phyloP scores from a whole-genome alignment of 2,113 vertebrate genomes.

The Istiophorus platypterus region DNA sequence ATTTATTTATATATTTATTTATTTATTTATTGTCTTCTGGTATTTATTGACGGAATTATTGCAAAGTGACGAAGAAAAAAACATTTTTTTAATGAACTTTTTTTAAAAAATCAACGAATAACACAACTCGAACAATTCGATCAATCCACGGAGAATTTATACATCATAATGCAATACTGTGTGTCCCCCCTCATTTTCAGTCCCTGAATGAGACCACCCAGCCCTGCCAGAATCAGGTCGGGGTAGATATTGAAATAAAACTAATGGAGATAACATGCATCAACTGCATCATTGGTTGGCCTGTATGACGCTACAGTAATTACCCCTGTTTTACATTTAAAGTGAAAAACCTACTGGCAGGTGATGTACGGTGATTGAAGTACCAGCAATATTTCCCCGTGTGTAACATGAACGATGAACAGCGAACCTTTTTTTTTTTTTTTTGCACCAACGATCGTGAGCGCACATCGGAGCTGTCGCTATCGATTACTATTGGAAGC shows the following conservation, averaged over 20 bases:
- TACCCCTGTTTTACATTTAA: slow-evolving; percentile 56
- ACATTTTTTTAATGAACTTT: no score
- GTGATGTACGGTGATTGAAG: slow-evolving; percentile 14
- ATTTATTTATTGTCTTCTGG: no score
- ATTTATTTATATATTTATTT: no score
- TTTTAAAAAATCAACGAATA: slow-evolving; percentile 9
- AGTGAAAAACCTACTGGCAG: slow-evolving; percentile 24
- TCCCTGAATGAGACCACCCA: neutral
- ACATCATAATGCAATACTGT: neutral
- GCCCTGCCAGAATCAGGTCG: neutral
- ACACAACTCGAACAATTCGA: slow-evolving; percentile 9
- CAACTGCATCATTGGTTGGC: slow-evolving; percentile 20
- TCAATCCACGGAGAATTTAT: slow-evolving; percentile 2
- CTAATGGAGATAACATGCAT: neutral
- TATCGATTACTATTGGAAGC: slow-evolving; percentile 36
- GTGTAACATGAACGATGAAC: neutral
- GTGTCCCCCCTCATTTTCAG: neutral
- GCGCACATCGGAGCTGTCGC: slow-evolving; percentile 16
- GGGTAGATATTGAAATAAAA: slow-evolving; percentile 7
- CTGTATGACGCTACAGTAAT: neutral
- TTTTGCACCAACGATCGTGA: slow-evolving; percentile 14
- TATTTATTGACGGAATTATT: slow-evolving; percentile 16
- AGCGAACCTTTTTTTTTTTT: slow-evolving; percentile 12
- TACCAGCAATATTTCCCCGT: slow-evolving; percentile 1
- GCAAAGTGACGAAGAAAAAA: no score